Evolutionary conservation across 2,113 vertebrate genomes (phyloP).

Genomic region (Mobula hypostoma): DNA sequence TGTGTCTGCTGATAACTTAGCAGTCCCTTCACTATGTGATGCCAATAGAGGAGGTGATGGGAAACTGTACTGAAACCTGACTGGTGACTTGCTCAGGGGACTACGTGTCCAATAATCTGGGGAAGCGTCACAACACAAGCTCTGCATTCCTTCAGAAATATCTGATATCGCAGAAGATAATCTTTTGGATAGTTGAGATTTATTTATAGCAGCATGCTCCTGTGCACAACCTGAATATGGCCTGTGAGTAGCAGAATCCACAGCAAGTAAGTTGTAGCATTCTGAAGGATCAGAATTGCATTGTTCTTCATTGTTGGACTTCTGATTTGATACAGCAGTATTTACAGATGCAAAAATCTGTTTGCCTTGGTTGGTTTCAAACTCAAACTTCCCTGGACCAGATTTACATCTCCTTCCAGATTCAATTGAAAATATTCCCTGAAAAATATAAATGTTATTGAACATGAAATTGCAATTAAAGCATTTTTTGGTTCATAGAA

Average conservation of each 20-base stretch:
- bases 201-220: background rate
- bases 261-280: background rate
- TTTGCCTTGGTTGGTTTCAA: conserved; percentile 22
- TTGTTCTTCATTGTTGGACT: background rate
- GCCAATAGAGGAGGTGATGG: background rate
- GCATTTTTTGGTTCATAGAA: background rate
- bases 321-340: background rate
- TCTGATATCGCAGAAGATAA: background rate
- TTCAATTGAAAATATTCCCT: conserved; percentile 34
- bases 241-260: background rate
- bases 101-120: background rate
- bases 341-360: conserved; percentile 21
- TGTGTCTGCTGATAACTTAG: conserved; percentile 24
- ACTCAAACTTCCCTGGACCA: conserved; percentile 34
- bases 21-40: background rate
- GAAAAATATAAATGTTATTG: conserved; percentile 20
- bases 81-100: conserved; percentile 26
- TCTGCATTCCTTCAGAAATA: conserved; percentile 8
- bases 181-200: conserved; percentile 11
- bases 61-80: conserved; percentile 31
- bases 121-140: background rate
- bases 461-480: background rate
- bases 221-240: background rate
- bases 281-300: conserved; percentile 11
- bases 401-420: conserved; percentile 34